Conservation (phyloP, 2,888 invertebrate genomes). For the Athalia rosae region DNA sequence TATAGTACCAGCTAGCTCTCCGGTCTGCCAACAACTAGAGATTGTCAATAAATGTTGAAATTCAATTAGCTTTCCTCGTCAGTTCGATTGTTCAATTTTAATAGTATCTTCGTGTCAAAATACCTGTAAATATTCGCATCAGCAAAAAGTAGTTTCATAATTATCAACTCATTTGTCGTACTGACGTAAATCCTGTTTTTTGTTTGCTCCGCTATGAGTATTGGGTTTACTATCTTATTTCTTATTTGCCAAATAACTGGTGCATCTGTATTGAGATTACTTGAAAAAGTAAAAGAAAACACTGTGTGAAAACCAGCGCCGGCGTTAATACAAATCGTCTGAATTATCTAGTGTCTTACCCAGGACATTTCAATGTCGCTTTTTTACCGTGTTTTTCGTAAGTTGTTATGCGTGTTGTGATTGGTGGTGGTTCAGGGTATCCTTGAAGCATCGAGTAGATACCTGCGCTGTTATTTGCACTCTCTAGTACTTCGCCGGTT, state of each 20-base stretch:
- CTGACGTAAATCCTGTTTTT: slow-evolving; percentile 77
- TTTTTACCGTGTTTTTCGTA: slow-evolving; percentile 71
- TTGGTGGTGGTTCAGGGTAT: slow-evolving; percentile 73
- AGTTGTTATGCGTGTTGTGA: slow-evolving; percentile 71
- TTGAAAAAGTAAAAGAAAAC: slow-evolving; percentile 57
- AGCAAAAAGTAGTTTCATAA: slow-evolving; percentile 74
- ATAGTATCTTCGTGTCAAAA: no score
- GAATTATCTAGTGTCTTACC: slow-evolving; percentile 67
- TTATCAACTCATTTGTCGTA: slow-evolving; percentile 76
- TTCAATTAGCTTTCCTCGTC: background rate
- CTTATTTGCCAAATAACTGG: slow-evolving; percentile 78
- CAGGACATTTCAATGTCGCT: slow-evolving; percentile 74
- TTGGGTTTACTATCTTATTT: slow-evolving; percentile 74
- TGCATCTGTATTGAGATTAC: slow-evolving; percentile 76
- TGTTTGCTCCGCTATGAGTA: slow-evolving; percentile 74
- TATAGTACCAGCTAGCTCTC: slow-evolving; percentile 78
- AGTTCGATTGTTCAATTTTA: slow-evolving; percentile 15
- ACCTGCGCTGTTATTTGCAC: slow-evolving; percentile 79
- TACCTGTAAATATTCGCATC: slow-evolving; percentile 80
- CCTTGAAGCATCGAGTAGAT: slow-evolving; percentile 76
- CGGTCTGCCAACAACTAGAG: slow-evolving; percentile 81
- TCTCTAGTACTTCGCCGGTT: slow-evolving; percentile 76
- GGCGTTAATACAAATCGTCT: background rate
- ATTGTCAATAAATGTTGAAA: slow-evolving; percentile 42
- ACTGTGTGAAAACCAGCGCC: background rate